A percentile compares a stretch with the other conserved stretches of the same genome.
phyloP scores from a whole-genome alignment of 2,113 vertebrate genomes.

The Sylvietta virens region DNA sequence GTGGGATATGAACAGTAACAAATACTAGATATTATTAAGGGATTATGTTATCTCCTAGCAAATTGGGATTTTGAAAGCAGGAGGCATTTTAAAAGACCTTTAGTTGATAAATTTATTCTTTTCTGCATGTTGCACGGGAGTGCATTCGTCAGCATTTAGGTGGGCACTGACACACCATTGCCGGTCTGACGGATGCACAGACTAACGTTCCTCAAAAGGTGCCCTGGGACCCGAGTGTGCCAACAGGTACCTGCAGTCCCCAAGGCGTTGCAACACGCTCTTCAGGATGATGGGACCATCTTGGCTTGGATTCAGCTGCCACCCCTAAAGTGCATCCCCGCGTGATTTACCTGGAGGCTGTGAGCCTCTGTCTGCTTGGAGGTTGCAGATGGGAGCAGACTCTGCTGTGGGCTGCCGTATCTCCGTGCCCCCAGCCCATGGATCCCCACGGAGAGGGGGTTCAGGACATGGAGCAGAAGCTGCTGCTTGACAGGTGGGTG shows the following conservation, averaged over 20 bases:
- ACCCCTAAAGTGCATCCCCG: accelerated
- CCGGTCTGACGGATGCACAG: background rate
- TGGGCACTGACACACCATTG: background rate
- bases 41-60: background rate
- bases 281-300: background rate
- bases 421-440: accelerated
- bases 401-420: background rate
- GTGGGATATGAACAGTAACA: background rate
- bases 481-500: background rate
- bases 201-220: background rate
- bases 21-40: background rate
- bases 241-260: accelerated
- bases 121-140: background rate
- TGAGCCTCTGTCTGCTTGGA: background rate
- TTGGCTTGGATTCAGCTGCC: background rate
- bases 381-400: background rate
- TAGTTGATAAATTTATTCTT: background rate
- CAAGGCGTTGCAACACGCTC: accelerated
- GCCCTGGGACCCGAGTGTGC: accelerated
- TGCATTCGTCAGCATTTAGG: background rate
- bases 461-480: accelerated
- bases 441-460: accelerated
- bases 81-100: background rate
- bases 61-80: background rate
- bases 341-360: background rate